Percentiles rank a stretch among this genome's conserved stretches.
These are phyloP conservation scores for Pao palembangensis DNA, from an alignment of 2,113 vertebrate genomes.

Conservation along the genomic window DNA sequence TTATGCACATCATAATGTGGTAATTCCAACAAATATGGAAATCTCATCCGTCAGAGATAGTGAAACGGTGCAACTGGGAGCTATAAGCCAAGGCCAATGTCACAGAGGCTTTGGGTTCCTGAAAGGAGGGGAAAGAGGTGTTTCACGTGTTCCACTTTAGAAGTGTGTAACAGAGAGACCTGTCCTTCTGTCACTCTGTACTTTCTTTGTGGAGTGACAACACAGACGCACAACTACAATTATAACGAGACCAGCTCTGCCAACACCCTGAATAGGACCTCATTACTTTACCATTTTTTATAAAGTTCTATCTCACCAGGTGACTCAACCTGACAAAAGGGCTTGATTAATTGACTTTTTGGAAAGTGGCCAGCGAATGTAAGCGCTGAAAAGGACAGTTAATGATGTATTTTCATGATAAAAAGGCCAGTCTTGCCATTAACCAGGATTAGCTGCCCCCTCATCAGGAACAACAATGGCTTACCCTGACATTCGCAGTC, in stretches of 20 bases:
- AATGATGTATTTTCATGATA: constrained; percentile 57
- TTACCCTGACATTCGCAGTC: constrained; percentile 24
- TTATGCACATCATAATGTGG: constrained; percentile 1
- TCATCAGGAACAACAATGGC: constrained; percentile 61
- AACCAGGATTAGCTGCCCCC: constrained; percentile 45
- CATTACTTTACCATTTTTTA: constrained; percentile 65
- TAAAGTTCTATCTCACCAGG: constrained; percentile 63
- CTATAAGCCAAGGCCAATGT: too few relatives aligned
- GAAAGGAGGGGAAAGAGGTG: constrained; percentile 1
- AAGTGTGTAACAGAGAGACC: constrained; percentile 37
- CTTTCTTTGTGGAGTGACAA: constrained; percentile 40
- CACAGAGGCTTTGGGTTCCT: too few relatives aligned
- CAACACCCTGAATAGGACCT: constrained; percentile 62
- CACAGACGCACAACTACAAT: constrained; percentile 52
- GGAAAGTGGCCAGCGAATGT: constrained; percentile 55
- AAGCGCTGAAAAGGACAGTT: constrained; percentile 59
- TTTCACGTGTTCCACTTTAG: constrained; percentile 13
- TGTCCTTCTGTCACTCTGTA: constrained; percentile 33
- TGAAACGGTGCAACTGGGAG: neutral
- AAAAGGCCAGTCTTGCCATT: constrained; percentile 36
- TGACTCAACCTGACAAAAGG: constrained; percentile 60
- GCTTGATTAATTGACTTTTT: constrained; percentile 68
- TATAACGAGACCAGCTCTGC: constrained; percentile 46
- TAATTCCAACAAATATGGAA: neutral
- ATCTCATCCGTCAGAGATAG: neutral